phyloP scores from a whole-genome alignment of 2,888 invertebrate species.

The Allophyes oxyacanthae region DNA sequence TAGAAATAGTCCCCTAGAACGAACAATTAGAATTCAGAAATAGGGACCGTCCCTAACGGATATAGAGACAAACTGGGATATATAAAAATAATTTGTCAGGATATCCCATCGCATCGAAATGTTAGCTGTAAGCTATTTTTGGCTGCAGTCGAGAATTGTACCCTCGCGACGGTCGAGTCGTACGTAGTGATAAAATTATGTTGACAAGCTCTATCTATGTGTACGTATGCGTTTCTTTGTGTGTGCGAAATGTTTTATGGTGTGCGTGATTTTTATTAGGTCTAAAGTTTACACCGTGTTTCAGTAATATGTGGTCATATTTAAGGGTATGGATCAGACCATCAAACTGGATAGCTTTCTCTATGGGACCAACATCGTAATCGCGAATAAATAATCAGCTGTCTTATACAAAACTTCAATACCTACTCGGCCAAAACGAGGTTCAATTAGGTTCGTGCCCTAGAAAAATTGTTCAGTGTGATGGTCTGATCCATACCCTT shows the following conservation, averaged over 20 bases:
- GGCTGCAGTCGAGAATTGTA: conserved; percentile 47
- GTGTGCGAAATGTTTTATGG: conserved; percentile 20
- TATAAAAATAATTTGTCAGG: conserved; percentile 87
- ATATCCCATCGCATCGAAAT: conserved; percentile 80
- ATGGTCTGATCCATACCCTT: too few relatives aligned
- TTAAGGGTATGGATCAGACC: too few relatives aligned
- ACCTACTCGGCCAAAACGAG: too few relatives aligned
- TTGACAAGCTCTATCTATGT: conserved; percentile 36
- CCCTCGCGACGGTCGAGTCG: conserved; percentile 37
- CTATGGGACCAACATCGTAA: too few relatives aligned
- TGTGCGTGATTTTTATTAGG: conserved; percentile 7
- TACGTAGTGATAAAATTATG: conserved; percentile 46
- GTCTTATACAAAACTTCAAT: too few relatives aligned
- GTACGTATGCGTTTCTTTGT: conserved; percentile 1
- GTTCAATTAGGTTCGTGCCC: too few relatives aligned
- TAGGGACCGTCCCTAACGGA: conserved; percentile 65
- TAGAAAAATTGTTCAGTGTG: too few relatives aligned
- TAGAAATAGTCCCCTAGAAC: conserved; percentile 45
- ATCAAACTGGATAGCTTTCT: too few relatives aligned
- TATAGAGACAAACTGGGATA: conserved; percentile 77
- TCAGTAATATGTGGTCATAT: too few relatives aligned
- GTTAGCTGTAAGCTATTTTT: conserved; percentile 59
- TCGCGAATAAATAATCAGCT: too few relatives aligned
- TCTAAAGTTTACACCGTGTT: neutral
- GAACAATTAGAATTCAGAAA: conserved; percentile 50